Evolutionary conservation across 2,797 vertebrate species (phyloP).

Genomic region (Moxostoma hubbsi): DNA sequence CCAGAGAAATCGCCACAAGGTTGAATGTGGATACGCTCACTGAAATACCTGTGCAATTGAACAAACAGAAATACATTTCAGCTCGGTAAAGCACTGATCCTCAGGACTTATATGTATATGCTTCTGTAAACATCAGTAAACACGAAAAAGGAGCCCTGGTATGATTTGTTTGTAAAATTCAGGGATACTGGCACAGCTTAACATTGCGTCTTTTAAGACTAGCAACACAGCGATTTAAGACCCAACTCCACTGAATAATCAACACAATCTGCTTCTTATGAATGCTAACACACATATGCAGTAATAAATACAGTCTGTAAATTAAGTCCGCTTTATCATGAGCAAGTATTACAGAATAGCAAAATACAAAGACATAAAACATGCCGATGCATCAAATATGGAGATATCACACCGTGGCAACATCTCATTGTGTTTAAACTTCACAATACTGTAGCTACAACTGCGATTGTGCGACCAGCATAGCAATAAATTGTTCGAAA

Average conservation of each 20-base stretch:
- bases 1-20: conserved; percentile 95
- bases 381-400: conserved; percentile 15
- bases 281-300: conserved; percentile 35
- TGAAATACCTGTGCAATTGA: conserved; percentile 82
- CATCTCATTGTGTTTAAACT: conserved; percentile 17
- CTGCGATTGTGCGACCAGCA: not conserved
- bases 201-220: conserved; percentile 52
- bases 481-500: not conserved
- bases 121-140: conserved; percentile 14
- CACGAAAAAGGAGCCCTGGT: conserved; percentile 21
- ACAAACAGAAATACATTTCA: conserved; percentile 25
- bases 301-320: conserved; percentile 54
- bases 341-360: conserved; percentile 33
- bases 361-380: conserved; percentile 57
- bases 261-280: conserved; percentile 38
- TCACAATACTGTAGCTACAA: not conserved
- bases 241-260: conserved; percentile 40
- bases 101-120: conserved; percentile 1
- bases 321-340: conserved; percentile 62
- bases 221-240: conserved; percentile 43
- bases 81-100: conserved; percentile 1
- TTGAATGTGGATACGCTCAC: conserved; percentile 97
- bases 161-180: conserved; percentile 22
- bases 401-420: not conserved
- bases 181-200: conserved; percentile 23